Base-by-base conservation (phyloP, 2,797 vertebrate species). In the Heteromormyrus szaboi region DNA sequence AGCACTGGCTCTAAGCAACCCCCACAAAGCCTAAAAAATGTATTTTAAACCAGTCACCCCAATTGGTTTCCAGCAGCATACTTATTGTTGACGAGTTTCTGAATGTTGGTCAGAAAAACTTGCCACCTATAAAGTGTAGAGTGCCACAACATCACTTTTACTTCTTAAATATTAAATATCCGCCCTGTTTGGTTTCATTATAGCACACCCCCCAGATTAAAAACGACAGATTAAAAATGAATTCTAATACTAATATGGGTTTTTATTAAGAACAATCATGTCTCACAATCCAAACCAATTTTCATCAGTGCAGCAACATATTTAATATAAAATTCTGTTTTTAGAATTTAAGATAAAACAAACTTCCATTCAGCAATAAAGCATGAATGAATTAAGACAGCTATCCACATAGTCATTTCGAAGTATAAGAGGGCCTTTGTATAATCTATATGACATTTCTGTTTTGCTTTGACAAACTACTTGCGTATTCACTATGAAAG, bases 381-480 rank as follows among this genome's bases (percentile, higher is more conserved):
- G 19, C 76, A 81, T 37, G 33, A 72, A 72, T 37, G 33, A 81
- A 81, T 81, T 19, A 81, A 81, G 41, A 81, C 33, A n/a, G 72
- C 19, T 44, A 79, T 19, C 19, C 76, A 81, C 41, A n/a, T 17
- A 81, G 68, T 72, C 12, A 72, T 37, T 17, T 37, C 14, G 17
- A 81, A 81, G 76, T 81, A 72, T 41, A 72, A 72, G 68, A 72
- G 68, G 29, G 68, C 68, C 68, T 72, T 72, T 72, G 68, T 72
- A 72, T 37, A 72, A 72, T 72, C 29, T 72, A 72, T 72, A 72
- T 72, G 33, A 72, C 76, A 81, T 81, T 81, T 81, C 37, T 81
- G 19, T 81, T 81, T 81, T 33, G 7, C 37, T 81, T 46, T 81
- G 76, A 44, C 41, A 81, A 81, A 81, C 37, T 81, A 46, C 41